Base-by-base conservation (phyloP, 2,888 invertebrate genomes). In the Meghimatium bilineatum region DNA sequence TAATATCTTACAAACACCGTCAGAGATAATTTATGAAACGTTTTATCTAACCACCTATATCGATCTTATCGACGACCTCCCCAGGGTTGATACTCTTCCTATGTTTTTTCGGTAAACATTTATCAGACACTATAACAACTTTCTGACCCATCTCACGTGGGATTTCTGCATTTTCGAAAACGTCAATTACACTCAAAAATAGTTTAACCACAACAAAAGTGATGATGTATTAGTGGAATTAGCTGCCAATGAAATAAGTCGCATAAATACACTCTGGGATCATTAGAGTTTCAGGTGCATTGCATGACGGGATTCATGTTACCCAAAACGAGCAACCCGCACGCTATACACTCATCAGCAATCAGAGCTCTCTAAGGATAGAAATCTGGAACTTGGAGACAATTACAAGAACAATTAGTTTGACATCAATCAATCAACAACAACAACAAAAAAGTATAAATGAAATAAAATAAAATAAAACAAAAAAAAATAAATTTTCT, bases 301-400 rank as follows among this genome's bases (percentile, higher is more conserved):
- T 60, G 12, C 32, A 36, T 29, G 63, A 44, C 23, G 49, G 74
- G 49, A 49, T 74, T n/a, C 44, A 44, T n/a, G 44, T 74, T 38
- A 38, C 49, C 14, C 38, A 56, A 78, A n/a, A 78, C 66, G 78
- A 78, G 66, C 66, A 29, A 26, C 26, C 32, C 26, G 66, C 78
- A 78, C 78, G 78, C 78, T 23, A 78, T 78, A 29, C 12, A 66
- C 29, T n/a, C 63, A 66, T 78, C 44, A 78, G 66, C 20, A 23
- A 32, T 36, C 32, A 10, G 17, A 56, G n/a, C 1, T 56, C 23
- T n/a, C 26, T 44, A 10, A 74, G 49, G 49, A 74, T n/a, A 20
- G 26, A n/a, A 49, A 44, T 49, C 74, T 44, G n/a, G 8, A 49
- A n/a, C 44, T 8, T 20, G n/a, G 29, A 44, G 49, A 6, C n/a